A percentile compares a stretch with the other conserved stretches of the same genome.
Conservation (phyloP, 2,797 vertebrate genomes). For the Ptychobarbus kaznakovi region DNA sequence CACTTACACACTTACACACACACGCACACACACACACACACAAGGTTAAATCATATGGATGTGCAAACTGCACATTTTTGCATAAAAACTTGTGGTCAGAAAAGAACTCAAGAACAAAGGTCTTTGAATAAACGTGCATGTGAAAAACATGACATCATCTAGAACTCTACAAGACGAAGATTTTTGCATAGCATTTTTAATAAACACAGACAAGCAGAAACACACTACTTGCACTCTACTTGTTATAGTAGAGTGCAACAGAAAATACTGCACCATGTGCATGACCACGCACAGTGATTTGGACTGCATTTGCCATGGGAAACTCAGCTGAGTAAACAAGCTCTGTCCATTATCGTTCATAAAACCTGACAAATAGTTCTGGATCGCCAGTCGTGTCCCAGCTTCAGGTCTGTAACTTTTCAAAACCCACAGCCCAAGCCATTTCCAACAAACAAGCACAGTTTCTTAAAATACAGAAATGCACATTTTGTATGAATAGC, state of each 20-base stretch:
- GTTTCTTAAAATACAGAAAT: slow-evolving; percentile 23
- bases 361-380: slow-evolving; percentile 53
- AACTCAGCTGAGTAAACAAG: slow-evolving; percentile 78
- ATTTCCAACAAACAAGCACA: slow-evolving; percentile 4
- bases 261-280: slow-evolving; percentile 76
- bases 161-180: slow-evolving; percentile 76
- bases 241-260: slow-evolving; percentile 62
- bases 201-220: background rate
- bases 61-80: slow-evolving; percentile 76
- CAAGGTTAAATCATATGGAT: slow-evolving; percentile 47
- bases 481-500: background rate
- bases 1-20: background rate
- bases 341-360: slow-evolving; percentile 54
- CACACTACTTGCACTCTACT: too few relatives aligned
- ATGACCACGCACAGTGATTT: slow-evolving; percentile 79
- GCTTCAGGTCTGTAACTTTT: slow-evolving; percentile 43
- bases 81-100: slow-evolving; percentile 80
- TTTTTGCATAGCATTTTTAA: slow-evolving; percentile 70
- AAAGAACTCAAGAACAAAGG: slow-evolving; percentile 90
- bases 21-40: too few relatives aligned
- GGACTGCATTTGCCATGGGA: slow-evolving; percentile 83
- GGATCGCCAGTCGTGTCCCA: slow-evolving; percentile 40
- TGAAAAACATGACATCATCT: slow-evolving; percentile 80
- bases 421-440: background rate
- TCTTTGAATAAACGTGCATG: slow-evolving; percentile 82